These are phyloP conservation scores for Lithophane ornitopus DNA, from an alignment of 2,888 invertebrate species.

Conservation along the genomic window DNA sequence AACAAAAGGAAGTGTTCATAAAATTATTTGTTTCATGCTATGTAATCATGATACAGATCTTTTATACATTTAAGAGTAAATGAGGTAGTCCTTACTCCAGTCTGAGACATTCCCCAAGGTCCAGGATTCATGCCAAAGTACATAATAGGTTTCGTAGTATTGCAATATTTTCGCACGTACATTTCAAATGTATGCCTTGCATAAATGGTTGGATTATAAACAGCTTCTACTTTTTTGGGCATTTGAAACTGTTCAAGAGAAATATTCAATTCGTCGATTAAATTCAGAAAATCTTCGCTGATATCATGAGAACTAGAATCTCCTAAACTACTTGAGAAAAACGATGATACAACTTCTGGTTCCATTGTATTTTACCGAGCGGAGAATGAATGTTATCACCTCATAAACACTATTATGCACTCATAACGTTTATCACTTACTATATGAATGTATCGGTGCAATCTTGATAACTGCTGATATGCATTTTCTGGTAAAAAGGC, in stretches of 20 bases:
- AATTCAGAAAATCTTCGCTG: constrained; percentile 77
- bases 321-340: constrained; percentile 69
- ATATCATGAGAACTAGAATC: constrained; percentile 59
- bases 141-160: constrained; percentile 92
- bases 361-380: constrained; percentile 64
- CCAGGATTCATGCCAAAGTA: constrained; percentile 99
- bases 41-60: neutral
- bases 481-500: neutral
- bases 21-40: constrained; percentile 4
- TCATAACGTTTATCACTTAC: constrained; percentile 29
- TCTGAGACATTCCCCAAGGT: constrained; percentile 99
- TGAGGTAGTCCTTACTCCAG: constrained; percentile 92
- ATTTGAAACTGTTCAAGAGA: constrained; percentile 86
- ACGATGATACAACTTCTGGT: constrained; percentile 79
- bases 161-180: constrained; percentile 94
- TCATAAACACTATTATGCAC: neutral
- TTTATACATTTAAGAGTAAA: neutral
- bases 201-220: constrained; percentile 97
- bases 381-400: neutral
- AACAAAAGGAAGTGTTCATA: neutral
- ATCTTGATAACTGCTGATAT: neutral
- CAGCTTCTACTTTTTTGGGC: constrained; percentile 90
- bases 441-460: constrained; percentile 2
- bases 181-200: constrained; percentile 94
- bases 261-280: constrained; percentile 83